Evolutionary conservation across 2,797 vertebrate genomes (phyloP).

Genomic region (Fistularia tabacaria): DNA sequence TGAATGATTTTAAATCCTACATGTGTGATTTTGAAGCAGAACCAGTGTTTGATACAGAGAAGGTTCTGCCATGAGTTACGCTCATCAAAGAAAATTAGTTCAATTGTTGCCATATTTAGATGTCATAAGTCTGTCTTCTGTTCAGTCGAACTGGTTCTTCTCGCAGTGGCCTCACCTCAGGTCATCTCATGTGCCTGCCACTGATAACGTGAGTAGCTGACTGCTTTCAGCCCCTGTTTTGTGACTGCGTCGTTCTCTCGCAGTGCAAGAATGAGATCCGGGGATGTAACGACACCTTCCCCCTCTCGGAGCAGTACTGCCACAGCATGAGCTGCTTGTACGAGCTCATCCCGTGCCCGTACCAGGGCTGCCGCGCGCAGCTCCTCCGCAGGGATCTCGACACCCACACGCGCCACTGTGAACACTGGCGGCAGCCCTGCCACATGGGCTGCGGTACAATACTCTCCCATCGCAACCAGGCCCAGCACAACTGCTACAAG

Average conservation of each 20-base stretch:
- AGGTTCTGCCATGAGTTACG: background rate
- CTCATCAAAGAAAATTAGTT: background rate
- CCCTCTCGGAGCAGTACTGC: slow-evolving; percentile 73
- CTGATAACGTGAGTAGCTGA: no score
- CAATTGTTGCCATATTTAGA: background rate
- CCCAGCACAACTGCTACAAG: slow-evolving; percentile 78
- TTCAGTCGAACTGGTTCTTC: no score
- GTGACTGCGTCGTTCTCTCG: slow-evolving; percentile 6
- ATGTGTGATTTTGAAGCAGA: background rate
- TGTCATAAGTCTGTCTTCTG: no score
- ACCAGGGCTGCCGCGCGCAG: slow-evolving; percentile 74
- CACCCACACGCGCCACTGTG: slow-evolving; percentile 72
- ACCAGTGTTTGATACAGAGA: no score
- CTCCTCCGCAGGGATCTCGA: slow-evolving; percentile 75
- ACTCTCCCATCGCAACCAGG: slow-evolving; percentile 67
- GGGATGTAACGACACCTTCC: slow-evolving; percentile 76
- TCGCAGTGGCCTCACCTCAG: no score
- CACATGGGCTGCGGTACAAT: slow-evolving; percentile 77
- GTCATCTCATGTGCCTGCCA: no score
- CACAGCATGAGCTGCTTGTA: slow-evolving; percentile 77
- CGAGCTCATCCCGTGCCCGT: slow-evolving; percentile 73
- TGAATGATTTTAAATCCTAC: background rate
- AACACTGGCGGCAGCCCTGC: slow-evolving; percentile 72
- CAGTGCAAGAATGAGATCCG: slow-evolving; percentile 81
- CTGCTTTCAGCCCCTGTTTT: no score